phyloP scores from a whole-genome alignment of 2,113 vertebrate species.

The Lanius collurio region DNA sequence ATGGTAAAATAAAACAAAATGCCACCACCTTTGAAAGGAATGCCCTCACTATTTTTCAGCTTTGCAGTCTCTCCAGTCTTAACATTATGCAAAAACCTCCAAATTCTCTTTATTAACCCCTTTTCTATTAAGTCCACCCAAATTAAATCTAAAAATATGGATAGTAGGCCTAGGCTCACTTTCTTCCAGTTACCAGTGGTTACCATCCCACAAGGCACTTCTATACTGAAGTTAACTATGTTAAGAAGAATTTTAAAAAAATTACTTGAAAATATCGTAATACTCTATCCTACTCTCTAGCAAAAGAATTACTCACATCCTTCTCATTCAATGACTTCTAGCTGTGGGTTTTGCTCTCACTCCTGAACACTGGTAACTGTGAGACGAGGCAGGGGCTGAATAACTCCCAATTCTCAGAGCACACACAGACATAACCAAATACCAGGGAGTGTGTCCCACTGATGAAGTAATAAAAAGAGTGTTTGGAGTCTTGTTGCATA shows the following conservation, averaged over 20 bases:
- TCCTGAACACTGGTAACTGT: neutral
- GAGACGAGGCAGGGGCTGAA: neutral
- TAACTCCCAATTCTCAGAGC: neutral
- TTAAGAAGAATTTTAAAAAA: neutral
- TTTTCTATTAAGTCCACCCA: slow-evolving; percentile 36
- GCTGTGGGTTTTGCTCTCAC: neutral
- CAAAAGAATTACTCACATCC: neutral
- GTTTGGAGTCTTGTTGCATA: neutral
- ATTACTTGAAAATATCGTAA: slow-evolving; percentile 24
- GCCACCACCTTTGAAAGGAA: neutral
- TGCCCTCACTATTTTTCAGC: slow-evolving; percentile 53
- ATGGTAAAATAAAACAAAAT: neutral
- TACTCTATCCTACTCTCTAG: neutral
- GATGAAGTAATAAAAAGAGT: neutral
- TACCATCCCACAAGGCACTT: neutral
- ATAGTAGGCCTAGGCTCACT: neutral
- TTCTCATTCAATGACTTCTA: neutral
- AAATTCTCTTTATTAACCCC: slow-evolving; percentile 28
- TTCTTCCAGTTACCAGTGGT: slow-evolving; percentile 44
- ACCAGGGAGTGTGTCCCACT: neutral
- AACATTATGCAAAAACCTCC: slow-evolving; percentile 22
- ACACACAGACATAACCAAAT: neutral
- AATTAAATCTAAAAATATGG: slow-evolving; percentile 61
- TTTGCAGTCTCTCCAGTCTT: slow-evolving; percentile 47
- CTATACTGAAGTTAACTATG: slow-evolving; percentile 18